Conservation (phyloP, 1,140 invertebrate species). For the Sarcophaga bullata region DNA sequence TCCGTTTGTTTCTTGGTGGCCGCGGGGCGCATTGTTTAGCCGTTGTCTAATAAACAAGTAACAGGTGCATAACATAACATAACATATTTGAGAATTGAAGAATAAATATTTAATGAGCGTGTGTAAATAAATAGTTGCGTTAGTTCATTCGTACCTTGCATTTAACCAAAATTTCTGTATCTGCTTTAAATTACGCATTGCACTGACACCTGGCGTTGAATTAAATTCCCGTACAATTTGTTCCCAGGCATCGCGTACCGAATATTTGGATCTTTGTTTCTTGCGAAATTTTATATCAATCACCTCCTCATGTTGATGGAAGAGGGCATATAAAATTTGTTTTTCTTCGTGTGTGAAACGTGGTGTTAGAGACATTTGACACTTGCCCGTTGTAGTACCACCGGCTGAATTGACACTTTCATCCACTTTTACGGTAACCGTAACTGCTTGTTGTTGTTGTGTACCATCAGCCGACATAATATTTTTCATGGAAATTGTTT, state of each 20-base stretch:
- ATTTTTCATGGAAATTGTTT: constrained; percentile 44
- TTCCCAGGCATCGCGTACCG: constrained; percentile 63
- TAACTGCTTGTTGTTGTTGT: not conserved
- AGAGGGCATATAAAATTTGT: constrained; percentile 59
- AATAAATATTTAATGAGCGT: not conserved
- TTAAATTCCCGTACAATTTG: constrained; percentile 63
- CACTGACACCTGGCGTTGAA: constrained; percentile 56
- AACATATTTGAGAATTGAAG: not conserved
- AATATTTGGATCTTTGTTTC: constrained; percentile 62
- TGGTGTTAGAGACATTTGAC: constrained; percentile 58
- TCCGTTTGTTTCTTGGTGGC: too few relatives aligned
- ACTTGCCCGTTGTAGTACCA: constrained; percentile 41
- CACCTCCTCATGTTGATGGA: constrained; percentile 61
- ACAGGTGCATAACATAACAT: constrained; percentile 33
- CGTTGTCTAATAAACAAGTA: not conserved
- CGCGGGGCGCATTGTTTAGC: too few relatives aligned
- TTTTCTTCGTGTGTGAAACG: constrained; percentile 64
- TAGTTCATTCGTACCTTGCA: constrained; percentile 52
- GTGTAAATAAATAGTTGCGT: not conserved
- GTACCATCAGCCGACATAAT: not conserved
- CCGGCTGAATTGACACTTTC: constrained; percentile 38
- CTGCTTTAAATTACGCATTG: constrained; percentile 62
- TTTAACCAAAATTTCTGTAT: constrained; percentile 65
- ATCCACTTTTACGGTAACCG: not conserved
- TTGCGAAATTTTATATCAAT: constrained; percentile 63